Evolutionary conservation across 2,113 vertebrate species (phyloP).

Genomic region (Tapirus terrestris): DNA sequence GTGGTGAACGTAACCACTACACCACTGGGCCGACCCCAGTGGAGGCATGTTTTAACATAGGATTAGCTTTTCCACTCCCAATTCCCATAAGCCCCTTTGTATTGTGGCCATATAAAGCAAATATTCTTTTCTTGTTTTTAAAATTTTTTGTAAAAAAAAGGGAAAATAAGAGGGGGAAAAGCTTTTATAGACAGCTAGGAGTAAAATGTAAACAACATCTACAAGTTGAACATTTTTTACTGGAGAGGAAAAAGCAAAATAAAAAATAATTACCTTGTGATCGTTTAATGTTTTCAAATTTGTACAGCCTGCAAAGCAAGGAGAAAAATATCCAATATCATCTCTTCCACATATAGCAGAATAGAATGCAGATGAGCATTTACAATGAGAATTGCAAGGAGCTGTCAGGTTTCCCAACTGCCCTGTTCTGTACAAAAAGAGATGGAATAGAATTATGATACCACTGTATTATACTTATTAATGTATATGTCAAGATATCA

Average conservation of each 20-base stretch:
- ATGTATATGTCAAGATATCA: background rate
- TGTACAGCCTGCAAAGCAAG: slow-evolving; percentile 88
- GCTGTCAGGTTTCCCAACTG: slow-evolving; percentile 78
- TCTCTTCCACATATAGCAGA: slow-evolving; percentile 87
- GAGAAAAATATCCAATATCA: slow-evolving; percentile 87
- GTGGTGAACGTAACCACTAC: no score
- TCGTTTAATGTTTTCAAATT: background rate
- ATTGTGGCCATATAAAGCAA: background rate
- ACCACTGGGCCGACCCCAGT: no score
- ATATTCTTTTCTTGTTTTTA: background rate
- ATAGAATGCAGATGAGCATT: slow-evolving; percentile 80
- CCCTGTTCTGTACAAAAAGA: slow-evolving; percentile 82
- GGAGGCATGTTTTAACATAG: background rate
- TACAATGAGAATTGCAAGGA: slow-evolving; percentile 86
- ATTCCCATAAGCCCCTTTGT: background rate
- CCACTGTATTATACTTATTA: background rate
- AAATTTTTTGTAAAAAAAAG: background rate
- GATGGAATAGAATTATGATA: background rate
- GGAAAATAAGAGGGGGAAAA: background rate
- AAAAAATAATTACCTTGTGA: slow-evolving; percentile 80
- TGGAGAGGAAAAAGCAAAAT: background rate
- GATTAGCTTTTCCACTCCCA: background rate
- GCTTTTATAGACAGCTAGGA: background rate
- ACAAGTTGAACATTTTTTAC: background rate
- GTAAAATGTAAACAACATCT: background rate